Evolutionary conservation across 2,888 invertebrate genomes (phyloP).

Genomic region (Chloroclysta siterata): DNA sequence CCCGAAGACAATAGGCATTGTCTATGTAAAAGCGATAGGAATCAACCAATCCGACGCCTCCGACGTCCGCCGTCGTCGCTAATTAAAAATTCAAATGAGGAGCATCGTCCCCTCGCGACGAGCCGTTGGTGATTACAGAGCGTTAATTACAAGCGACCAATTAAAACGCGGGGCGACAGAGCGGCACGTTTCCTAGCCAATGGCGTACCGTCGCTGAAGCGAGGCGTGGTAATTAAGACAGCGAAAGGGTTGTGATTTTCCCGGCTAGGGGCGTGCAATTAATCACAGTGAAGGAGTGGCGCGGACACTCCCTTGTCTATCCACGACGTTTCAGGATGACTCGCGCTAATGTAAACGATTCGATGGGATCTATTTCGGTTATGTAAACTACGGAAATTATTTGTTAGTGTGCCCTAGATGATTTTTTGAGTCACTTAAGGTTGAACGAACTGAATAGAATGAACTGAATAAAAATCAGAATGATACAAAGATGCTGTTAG

Average conservation of each 20-base stretch:
- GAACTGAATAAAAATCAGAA: neutral
- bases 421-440: slow-evolving; percentile 10
- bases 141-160: slow-evolving; percentile 82
- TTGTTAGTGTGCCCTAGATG: slow-evolving; percentile 30
- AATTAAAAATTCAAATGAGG: slow-evolving; percentile 84
- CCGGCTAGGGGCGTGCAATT: slow-evolving; percentile 75
- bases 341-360: slow-evolving; percentile 39
- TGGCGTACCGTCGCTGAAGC: slow-evolving; percentile 71
- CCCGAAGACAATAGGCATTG: slow-evolving; percentile 70
- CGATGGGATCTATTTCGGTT: slow-evolving; percentile 34
- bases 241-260: slow-evolving; percentile 83
- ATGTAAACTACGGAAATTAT: slow-evolving; percentile 34
- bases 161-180: slow-evolving; percentile 75
- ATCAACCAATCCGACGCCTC: slow-evolving; percentile 68
- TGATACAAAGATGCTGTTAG: neutral
- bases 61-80: slow-evolving; percentile 49
- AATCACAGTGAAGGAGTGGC: slow-evolving; percentile 70
- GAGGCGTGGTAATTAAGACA: slow-evolving; percentile 83
- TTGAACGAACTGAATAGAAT: slow-evolving; percentile 13
- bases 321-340: slow-evolving; percentile 45
- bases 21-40: slow-evolving; percentile 62
- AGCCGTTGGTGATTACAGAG: slow-evolving; percentile 77
- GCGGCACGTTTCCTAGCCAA: slow-evolving; percentile 65
- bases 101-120: slow-evolving; percentile 70
- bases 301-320: slow-evolving; percentile 56